A percentile compares a stretch with the other conserved stretches of the same genome.
Evolutionary conservation across 2,888 invertebrate genomes (phyloP).

Genomic region (Monoplex corrugatus): DNA sequence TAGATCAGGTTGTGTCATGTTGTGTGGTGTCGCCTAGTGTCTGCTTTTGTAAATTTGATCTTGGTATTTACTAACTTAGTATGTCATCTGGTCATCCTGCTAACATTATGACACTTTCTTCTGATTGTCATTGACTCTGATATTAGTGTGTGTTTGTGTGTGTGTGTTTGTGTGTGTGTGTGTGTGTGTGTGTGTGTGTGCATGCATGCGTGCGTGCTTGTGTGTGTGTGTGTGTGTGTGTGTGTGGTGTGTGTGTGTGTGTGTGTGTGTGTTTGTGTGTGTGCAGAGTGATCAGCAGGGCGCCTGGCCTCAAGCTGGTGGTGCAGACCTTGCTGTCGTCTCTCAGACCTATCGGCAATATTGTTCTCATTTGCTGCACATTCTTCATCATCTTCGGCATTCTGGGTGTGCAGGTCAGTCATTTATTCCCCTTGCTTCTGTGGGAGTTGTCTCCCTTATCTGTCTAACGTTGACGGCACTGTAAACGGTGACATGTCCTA

Average conservation of each 20-base stretch:
- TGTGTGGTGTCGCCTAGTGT: no score
- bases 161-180: neutral
- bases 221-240: neutral
- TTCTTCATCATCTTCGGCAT: slow-evolving; percentile 99
- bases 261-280: no score
- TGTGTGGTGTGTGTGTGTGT: neutral
- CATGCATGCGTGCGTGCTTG: neutral
- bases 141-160: neutral
- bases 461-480: no score
- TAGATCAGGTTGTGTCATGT: no score
- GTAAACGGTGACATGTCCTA: no score
- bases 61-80: no score
- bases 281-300: slow-evolving; percentile 95
- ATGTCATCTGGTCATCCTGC: no score
- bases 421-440: no score
- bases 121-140: no score
- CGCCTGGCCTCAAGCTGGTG: slow-evolving; percentile 98
- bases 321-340: slow-evolving; percentile 99
- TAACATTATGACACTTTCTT: no score
- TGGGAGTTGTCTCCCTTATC: no score
- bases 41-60: no score
- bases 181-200: neutral
- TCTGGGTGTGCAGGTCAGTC: slow-evolving; percentile 93
- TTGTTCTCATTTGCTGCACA: slow-evolving; percentile 99
- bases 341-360: slow-evolving; percentile 98